A percentile compares a stretch with the other conserved stretches of the same genome.
phyloP scores from a whole-genome alignment of 2,113 vertebrate species.

The Theristicus caerulescens region DNA sequence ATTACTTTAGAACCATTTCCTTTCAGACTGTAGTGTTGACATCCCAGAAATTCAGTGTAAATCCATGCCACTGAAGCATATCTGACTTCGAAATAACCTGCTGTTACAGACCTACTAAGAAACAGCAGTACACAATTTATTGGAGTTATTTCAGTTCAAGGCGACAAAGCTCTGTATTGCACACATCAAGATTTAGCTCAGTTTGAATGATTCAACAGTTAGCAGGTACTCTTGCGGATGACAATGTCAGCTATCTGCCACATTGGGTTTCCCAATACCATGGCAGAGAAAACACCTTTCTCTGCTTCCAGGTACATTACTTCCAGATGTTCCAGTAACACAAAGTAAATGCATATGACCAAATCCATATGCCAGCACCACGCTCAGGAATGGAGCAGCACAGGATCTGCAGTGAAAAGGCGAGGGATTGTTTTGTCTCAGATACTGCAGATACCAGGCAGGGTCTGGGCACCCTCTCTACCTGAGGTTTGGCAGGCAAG shows the following conservation, averaged over 20 bases:
- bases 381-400: neutral
- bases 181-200: neutral
- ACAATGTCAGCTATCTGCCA: neutral
- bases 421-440: neutral
- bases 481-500: neutral
- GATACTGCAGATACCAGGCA: neutral
- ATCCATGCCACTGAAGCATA: neutral
- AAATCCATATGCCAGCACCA: neutral
- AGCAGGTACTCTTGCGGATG: neutral
- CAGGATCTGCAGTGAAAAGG: neutral
- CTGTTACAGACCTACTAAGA: neutral
- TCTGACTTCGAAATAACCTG: neutral
- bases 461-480: neutral
- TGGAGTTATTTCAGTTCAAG: neutral
- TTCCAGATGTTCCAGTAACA: neutral
- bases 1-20: neutral
- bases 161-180: neutral
- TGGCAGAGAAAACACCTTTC: neutral
- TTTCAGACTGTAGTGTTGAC: neutral
- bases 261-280: neutral
- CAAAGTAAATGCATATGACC: neutral
- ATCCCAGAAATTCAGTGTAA: conserved; percentile 5
- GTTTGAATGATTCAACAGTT: neutral
- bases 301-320: neutral
- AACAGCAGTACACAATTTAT: neutral